phyloP scores from a whole-genome alignment of 1,140 invertebrate genomes.

The Araneus ventricosus region DNA sequence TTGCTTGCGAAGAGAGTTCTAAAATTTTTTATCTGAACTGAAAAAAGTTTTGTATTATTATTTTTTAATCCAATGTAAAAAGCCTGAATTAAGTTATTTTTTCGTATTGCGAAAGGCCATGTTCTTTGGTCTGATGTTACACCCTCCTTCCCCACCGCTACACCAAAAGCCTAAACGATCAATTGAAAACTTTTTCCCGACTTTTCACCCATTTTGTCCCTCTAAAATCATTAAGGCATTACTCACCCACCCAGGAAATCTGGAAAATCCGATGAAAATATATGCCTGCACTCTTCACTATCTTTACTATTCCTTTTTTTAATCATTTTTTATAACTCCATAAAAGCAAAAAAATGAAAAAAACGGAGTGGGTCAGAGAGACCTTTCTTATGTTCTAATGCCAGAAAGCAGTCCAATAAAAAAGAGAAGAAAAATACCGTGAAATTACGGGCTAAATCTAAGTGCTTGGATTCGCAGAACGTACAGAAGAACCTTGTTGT shows the following conservation, averaged over 20 bases:
- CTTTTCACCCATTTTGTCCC: slow-evolving; percentile 19
- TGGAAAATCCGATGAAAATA: neutral
- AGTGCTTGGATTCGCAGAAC: slow-evolving; percentile 44
- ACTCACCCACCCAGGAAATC: neutral
- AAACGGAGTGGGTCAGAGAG: neutral
- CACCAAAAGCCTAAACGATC: neutral
- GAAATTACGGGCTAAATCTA: slow-evolving; percentile 56
- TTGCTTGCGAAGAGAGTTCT: too few species aligned
- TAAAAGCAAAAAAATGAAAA: neutral
- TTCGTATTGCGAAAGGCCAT: too few species aligned
- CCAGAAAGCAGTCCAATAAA: slow-evolving; percentile 41
- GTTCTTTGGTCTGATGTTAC: too few species aligned
- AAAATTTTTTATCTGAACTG: too few species aligned
- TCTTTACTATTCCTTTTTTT: neutral
- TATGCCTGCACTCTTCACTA: neutral
- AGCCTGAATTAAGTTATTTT: too few species aligned
- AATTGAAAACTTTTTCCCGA: neutral
- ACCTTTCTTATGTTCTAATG: neutral
- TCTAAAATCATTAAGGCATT: slow-evolving; percentile 44
- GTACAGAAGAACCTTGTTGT: slow-evolving; percentile 33
- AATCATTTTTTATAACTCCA: neutral
- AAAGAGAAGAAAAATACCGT: neutral
- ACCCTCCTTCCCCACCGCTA: too few species aligned
- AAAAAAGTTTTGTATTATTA: too few species aligned
- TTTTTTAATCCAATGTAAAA: too few species aligned